These are phyloP conservation scores for Paralvinella palmiformis DNA, from an alignment of 1,140 invertebrate species.

Conservation along the genomic window DNA sequence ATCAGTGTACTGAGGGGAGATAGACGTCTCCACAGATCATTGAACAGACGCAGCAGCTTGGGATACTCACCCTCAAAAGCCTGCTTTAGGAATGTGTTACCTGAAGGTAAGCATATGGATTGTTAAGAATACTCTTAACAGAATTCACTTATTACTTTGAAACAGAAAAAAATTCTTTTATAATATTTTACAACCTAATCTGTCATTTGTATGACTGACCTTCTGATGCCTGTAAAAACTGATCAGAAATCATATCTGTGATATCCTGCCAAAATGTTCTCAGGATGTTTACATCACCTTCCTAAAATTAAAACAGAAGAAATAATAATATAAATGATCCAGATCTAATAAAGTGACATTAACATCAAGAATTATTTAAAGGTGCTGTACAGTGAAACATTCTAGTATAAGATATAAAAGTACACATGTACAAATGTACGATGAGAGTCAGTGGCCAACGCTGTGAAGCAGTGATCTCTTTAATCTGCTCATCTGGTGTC, in stretches of 20 bases:
- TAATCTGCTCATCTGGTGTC: too few species aligned
- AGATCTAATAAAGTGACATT: too few species aligned
- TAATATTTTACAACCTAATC: too few species aligned
- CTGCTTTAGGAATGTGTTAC: conserved; percentile 70
- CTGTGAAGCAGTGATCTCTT: too few species aligned
- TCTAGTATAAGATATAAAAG: too few species aligned
- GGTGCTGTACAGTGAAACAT: too few species aligned
- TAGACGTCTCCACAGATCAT: conserved; percentile 60
- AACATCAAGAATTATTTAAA: too few species aligned
- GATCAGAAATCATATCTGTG: conserved; percentile 52
- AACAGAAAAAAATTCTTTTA: too few species aligned
- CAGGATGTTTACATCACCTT: conserved; percentile 43
- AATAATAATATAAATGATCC: background rate
- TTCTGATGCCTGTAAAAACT: conserved; percentile 55
- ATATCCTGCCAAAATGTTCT: conserved; percentile 56
- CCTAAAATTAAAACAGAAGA: conserved; percentile 20
- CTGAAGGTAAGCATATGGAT: conserved; percentile 39
- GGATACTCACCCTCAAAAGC: conserved; percentile 84
- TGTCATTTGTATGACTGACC: too few species aligned
- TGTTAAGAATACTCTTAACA: background rate
- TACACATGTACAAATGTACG: too few species aligned
- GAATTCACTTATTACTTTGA: too few species aligned
- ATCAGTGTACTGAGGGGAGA: conserved; percentile 52
- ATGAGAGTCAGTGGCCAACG: too few species aligned
- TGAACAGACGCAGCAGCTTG: conserved; percentile 67